phyloP scores from a whole-genome alignment of 2,113 vertebrate species.

The Tursiops truncatus region DNA sequence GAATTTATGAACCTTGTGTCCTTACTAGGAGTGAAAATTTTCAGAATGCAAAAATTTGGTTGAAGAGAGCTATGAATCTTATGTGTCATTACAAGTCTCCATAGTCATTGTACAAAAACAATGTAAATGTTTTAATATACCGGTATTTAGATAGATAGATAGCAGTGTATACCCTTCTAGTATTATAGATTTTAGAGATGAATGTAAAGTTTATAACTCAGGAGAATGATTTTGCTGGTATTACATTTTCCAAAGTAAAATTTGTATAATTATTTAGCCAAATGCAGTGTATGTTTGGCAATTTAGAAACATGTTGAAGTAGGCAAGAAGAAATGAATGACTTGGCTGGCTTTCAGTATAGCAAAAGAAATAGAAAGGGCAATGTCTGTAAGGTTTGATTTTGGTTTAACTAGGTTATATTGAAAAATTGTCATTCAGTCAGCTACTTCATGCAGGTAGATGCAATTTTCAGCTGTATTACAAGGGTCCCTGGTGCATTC shows the following conservation, averaged over 20 bases:
- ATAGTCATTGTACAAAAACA: background rate
- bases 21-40: background rate
- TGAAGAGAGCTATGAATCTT: background rate
- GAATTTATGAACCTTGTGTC: background rate
- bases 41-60: background rate
- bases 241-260: constrained; percentile 48
- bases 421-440: constrained; percentile 74
- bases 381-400: constrained; percentile 75
- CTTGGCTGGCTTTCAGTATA: constrained; percentile 56
- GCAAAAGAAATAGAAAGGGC: constrained; percentile 36
- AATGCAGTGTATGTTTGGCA: background rate
- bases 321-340: constrained; percentile 4
- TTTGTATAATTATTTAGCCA: constrained; percentile 34
- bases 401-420: constrained; percentile 74
- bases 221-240: background rate
- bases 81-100: background rate
- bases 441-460: constrained; percentile 75
- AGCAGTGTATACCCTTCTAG: background rate
- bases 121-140: background rate
- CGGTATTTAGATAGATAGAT: background rate
- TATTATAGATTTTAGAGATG: background rate
- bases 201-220: background rate
- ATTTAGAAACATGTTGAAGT: constrained; percentile 50
- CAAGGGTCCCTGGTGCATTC: constrained; percentile 62
- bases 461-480: constrained; percentile 74